phyloP scores from a whole-genome alignment of 2,888 invertebrate genomes.

The Entomobrya proxima region DNA sequence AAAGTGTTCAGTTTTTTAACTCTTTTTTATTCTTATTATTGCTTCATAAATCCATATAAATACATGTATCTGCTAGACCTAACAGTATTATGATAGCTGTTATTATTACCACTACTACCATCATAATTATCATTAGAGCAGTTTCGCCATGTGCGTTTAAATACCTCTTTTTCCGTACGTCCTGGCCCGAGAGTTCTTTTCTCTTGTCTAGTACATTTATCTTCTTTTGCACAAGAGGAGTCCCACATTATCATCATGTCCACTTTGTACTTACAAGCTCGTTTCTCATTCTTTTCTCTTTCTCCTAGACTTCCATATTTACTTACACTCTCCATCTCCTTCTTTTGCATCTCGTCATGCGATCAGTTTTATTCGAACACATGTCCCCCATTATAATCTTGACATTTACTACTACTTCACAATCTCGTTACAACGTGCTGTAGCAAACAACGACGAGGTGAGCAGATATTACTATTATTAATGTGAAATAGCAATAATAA shows the following conservation, averaged over 20 bases:
- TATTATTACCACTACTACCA: constrained; percentile 17
- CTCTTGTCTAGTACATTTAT: background rate
- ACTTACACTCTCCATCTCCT: background rate
- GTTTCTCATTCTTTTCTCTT: constrained; percentile 36
- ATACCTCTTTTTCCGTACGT: constrained; percentile 11
- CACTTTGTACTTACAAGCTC: constrained; percentile 52
- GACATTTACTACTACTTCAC: constrained; percentile 62
- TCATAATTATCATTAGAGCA: constrained; percentile 26
- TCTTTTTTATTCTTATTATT: background rate
- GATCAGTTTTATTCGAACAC: constrained; percentile 65
- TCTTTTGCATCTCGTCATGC: constrained; percentile 29
- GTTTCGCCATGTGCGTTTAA: background rate
- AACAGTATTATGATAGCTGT: background rate
- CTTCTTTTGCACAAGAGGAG: constrained; percentile 25
- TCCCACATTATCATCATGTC: constrained; percentile 54
- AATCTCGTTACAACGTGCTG: constrained; percentile 37
- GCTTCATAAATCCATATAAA: constrained; percentile 35
- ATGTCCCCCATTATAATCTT: constrained; percentile 68
- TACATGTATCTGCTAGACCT: constrained; percentile 16
- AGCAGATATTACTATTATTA: constrained; percentile 36
- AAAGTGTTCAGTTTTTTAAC: background rate
- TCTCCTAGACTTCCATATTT: background rate
- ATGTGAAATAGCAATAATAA: constrained; percentile 29
- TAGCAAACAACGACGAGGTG: background rate
- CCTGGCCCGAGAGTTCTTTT: background rate